Conservation (phyloP, 2,797 vertebrate species). For the Pseudochirops cupreus region DNA sequence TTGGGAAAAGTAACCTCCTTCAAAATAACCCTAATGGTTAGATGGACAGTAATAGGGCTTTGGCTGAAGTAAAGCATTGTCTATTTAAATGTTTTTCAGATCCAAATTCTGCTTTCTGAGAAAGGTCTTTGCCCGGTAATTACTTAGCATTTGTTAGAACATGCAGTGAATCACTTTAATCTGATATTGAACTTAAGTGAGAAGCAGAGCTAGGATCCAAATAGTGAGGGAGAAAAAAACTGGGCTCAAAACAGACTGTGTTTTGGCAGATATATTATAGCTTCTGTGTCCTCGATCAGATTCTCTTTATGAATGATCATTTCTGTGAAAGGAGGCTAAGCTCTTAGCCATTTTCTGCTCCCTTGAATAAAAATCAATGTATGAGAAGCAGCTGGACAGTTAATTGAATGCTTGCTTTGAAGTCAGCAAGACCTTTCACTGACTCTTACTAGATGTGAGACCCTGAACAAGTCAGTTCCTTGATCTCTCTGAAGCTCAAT, state of each 20-base stretch:
- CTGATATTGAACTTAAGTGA: neutral
- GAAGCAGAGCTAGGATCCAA: neutral
- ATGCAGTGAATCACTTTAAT: neutral
- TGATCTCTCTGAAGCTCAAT: neutral
- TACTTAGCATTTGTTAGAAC: neutral
- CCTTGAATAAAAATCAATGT: neutral
- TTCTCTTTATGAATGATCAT: neutral
- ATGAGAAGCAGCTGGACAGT: neutral
- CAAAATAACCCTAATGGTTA: conserved; percentile 14
- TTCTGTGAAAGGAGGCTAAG: neutral
- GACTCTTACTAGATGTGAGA: neutral
- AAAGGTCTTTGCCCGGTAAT: conserved; percentile 9
- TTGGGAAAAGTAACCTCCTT: neutral
- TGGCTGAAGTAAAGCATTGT: neutral
- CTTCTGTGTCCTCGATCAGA: neutral
- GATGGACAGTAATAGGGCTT: neutral
- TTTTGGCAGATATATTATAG: neutral
- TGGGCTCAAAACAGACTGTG: neutral
- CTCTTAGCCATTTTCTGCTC: neutral
- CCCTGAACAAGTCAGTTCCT: neutral
- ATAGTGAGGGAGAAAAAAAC: neutral
- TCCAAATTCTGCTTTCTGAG: conserved; percentile 15
- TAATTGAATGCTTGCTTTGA: neutral
- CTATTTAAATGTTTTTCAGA: conserved; percentile 1
- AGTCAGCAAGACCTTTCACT: neutral